phyloP scores from a whole-genome alignment of 2,113 vertebrate genomes.

The Centropus unirufus region DNA sequence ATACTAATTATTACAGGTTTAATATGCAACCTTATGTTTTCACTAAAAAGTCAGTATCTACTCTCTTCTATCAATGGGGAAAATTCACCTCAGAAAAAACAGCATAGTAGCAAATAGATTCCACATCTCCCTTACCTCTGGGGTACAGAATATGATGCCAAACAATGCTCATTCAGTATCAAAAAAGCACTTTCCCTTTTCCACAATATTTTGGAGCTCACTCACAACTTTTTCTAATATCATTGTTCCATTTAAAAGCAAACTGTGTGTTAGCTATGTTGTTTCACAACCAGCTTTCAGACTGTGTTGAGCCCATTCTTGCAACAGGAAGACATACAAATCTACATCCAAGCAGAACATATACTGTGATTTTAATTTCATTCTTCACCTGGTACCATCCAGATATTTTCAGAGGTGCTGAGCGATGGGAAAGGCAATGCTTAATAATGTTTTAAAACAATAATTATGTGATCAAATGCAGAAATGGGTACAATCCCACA shows the following conservation, averaged over 20 bases:
- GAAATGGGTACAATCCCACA: background rate
- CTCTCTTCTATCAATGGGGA: background rate
- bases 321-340: background rate
- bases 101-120: background rate
- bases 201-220: background rate
- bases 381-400: background rate
- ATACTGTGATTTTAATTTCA: background rate
- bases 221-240: background rate
- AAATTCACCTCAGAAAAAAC: background rate
- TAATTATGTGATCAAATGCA: background rate
- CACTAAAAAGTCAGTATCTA: background rate
- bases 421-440: too few relatives aligned
- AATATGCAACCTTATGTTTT: background rate
- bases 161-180: background rate
- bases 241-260: background rate
- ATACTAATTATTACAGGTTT: background rate
- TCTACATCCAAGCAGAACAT: background rate
- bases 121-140: background rate
- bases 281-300: background rate
- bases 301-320: background rate
- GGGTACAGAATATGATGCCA: accelerated
- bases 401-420: background rate
- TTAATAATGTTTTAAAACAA: background rate
- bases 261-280: background rate
- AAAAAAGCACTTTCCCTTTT: background rate